A percentile compares a stretch with the other conserved stretches of the same genome.
Evolutionary conservation across 1,140 invertebrate species (phyloP).

Genomic region (Phocides pigmalion): DNA sequence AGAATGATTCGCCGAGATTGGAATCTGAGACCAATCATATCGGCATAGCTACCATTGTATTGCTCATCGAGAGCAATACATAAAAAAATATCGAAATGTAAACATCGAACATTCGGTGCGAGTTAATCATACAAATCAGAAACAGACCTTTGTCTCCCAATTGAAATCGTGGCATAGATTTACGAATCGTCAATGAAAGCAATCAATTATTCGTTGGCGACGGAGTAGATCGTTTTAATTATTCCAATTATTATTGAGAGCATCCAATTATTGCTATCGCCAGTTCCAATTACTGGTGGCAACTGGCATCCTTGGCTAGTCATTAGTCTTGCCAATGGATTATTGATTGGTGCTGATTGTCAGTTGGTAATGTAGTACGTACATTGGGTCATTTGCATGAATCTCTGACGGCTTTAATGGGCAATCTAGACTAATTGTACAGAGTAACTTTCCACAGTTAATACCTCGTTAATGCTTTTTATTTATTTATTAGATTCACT

Average conservation of each 20-base stretch:
- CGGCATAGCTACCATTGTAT: no score
- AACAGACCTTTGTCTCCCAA: constrained; percentile 25
- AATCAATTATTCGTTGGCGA: constrained; percentile 34
- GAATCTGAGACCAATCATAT: no score
- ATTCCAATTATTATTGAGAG: constrained; percentile 72
- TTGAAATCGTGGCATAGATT: constrained; percentile 42
- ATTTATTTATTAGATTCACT: no score
- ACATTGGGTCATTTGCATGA: constrained; percentile 73
- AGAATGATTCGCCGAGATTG: no score
- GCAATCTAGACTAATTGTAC: constrained; percentile 72
- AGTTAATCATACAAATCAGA: constrained; percentile 22
- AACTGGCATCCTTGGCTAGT: constrained; percentile 73
- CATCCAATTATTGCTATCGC: constrained; percentile 67
- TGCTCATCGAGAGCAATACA: no score
- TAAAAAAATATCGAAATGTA: no score
- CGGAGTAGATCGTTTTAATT: constrained; percentile 68
- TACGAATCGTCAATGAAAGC: constrained; percentile 41
- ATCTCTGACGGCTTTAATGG: constrained; percentile 76
- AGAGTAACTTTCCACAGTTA: not conserved
- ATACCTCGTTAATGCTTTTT: no score
- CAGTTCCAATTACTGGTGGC: constrained; percentile 68
- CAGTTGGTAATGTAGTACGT: constrained; percentile 52
- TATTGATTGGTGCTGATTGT: constrained; percentile 82
- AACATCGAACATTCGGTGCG: no score
- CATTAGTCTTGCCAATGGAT: constrained; percentile 79